Percentiles rank a stretch among this genome's conserved stretches.
Conservation (phyloP, 2,888 invertebrate genomes). For the Pterobdella sp. region DNA sequence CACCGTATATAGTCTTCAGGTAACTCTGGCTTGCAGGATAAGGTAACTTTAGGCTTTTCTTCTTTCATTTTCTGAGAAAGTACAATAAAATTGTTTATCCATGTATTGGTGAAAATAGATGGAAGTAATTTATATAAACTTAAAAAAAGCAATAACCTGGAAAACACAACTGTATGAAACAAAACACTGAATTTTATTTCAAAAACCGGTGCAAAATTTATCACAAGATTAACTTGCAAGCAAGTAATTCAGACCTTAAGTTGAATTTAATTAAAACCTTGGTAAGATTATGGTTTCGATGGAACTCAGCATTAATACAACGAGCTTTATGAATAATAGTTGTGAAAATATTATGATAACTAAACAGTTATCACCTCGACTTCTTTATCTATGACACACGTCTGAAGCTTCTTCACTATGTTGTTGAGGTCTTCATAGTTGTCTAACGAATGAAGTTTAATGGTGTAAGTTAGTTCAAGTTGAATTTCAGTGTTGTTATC, state of each 20-base stretch:
- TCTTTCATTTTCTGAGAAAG: slow-evolving; percentile 18
- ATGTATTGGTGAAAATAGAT: not conserved
- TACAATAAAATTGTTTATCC: too few relatives aligned
- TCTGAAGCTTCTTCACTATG: slow-evolving; percentile 47
- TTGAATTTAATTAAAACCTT: too few relatives aligned
- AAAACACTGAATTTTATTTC: too few relatives aligned
- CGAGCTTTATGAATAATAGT: too few relatives aligned
- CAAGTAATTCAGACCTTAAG: too few relatives aligned
- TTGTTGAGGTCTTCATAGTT: slow-evolving; percentile 47
- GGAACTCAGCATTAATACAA: too few relatives aligned
- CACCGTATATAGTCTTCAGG: slow-evolving; percentile 52
- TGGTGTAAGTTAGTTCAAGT: too few relatives aligned
- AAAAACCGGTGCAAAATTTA: too few relatives aligned
- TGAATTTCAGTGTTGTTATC: too few relatives aligned
- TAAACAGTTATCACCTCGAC: slow-evolving; percentile 42
- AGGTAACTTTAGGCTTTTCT: slow-evolving; percentile 13
- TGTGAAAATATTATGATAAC: too few relatives aligned
- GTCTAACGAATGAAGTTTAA: slow-evolving; percentile 39
- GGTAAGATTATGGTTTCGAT: too few relatives aligned
- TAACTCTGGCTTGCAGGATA: slow-evolving; percentile 42
- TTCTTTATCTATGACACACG: slow-evolving; percentile 44
- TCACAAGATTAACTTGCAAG: too few relatives aligned
- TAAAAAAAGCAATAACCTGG: not conserved
- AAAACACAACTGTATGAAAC: not conserved
- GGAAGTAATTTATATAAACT: not conserved